Percentiles rank a stretch among this genome's conserved stretches.
Evolutionary conservation across 1,140 invertebrate genomes (phyloP).

Genomic region (Ceratosolen solmsi): DNA sequence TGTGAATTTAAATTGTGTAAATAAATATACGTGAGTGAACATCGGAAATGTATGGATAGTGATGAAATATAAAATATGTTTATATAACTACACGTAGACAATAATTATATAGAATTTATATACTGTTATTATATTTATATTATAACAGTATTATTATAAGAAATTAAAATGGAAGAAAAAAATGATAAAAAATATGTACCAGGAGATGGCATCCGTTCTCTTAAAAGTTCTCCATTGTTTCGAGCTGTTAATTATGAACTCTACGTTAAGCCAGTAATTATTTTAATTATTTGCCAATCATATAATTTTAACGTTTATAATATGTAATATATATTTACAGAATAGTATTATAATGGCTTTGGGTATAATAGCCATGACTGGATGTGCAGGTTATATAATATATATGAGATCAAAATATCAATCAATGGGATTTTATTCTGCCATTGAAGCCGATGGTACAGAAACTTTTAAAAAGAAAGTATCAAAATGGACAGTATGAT

Average conservation of each 20-base stretch:
- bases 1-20: too few species aligned
- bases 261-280: slow-evolving; percentile 84
- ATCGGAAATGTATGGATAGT: too few species aligned
- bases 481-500: slow-evolving; percentile 82
- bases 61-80: too few species aligned
- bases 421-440: slow-evolving; percentile 83
- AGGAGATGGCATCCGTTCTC: slow-evolving; percentile 84
- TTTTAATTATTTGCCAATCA: slow-evolving; percentile 43
- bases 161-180: slow-evolving; percentile 60
- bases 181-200: slow-evolving; percentile 67
- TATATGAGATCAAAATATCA: slow-evolving; percentile 87
- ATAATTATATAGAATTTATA: too few species aligned
- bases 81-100: too few species aligned
- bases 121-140: too few species aligned
- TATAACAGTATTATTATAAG: too few species aligned
- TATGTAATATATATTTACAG: slow-evolving; percentile 75
- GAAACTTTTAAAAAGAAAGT: slow-evolving; percentile 82
- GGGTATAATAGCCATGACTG: slow-evolving; percentile 79
- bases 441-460: slow-evolving; percentile 82
- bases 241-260: slow-evolving; percentile 87
- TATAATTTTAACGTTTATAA: slow-evolving; percentile 35
- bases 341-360: slow-evolving; percentile 86
- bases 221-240: slow-evolving; percentile 82
- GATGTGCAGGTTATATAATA: slow-evolving; percentile 81
- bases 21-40: too few species aligned